phyloP scores from a whole-genome alignment of 2,797 vertebrate species.

The Tenualosa thibaudeaui region DNA sequence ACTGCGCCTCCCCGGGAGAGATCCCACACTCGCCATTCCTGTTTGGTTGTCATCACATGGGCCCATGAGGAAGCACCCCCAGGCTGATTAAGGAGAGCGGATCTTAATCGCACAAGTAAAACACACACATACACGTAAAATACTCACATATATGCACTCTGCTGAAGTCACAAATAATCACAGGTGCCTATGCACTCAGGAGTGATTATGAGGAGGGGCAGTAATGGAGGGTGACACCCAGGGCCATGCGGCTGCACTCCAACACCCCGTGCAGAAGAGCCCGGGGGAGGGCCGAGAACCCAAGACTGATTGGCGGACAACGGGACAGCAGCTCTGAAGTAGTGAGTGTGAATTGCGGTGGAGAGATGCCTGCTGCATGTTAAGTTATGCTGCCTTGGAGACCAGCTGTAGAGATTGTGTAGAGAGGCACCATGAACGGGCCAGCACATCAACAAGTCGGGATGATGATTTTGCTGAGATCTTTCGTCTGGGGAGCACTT shows the following conservation, averaged over 20 bases:
- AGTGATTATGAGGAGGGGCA: constrained; percentile 42
- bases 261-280: constrained; percentile 1
- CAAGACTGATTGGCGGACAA: background rate
- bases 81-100: constrained; percentile 52
- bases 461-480: background rate
- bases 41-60: constrained; percentile 50
- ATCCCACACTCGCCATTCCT: constrained; percentile 34
- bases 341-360: constrained; percentile 14
- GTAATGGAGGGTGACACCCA: constrained; percentile 53
- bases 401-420: background rate
- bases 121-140: background rate
- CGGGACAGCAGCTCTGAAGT: background rate
- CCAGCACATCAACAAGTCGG: background rate
- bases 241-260: constrained; percentile 41
- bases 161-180: constrained; percentile 62
- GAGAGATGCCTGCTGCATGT: constrained; percentile 1
- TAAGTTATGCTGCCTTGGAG: constrained; percentile 9
- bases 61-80: constrained; percentile 37
- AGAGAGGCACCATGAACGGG: background rate
- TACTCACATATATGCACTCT: constrained; percentile 40
- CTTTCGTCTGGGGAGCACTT: background rate
- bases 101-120: constrained; percentile 52
- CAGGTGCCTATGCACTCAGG: constrained; percentile 48
- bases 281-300: background rate
- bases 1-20: constrained; percentile 49